Conservation (phyloP, 2,113 vertebrate species). For the Microcebus murinus region DNA sequence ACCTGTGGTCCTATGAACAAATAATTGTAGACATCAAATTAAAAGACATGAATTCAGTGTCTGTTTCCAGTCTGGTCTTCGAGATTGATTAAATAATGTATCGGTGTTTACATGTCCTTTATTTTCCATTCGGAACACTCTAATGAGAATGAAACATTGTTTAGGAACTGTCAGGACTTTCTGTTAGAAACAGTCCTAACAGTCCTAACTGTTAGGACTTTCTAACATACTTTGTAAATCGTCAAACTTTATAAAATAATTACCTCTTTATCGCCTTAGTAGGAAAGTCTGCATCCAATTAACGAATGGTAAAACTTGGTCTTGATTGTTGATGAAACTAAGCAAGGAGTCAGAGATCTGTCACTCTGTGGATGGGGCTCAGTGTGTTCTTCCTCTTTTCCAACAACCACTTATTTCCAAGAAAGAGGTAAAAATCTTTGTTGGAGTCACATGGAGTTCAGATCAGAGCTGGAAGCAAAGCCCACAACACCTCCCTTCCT, state of each 20-base stretch:
- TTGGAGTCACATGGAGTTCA: not conserved
- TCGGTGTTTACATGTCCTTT: not conserved
- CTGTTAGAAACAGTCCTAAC: too few relatives aligned
- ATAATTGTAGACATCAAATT: not conserved
- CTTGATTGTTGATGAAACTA: not conserved
- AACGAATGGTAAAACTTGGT: not conserved
- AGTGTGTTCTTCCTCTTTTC: not conserved
- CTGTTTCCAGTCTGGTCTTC: slow-evolving; percentile 50
- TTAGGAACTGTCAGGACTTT: not conserved
- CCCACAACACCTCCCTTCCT: not conserved
- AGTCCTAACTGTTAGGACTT: not conserved
- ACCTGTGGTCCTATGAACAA: slow-evolving; percentile 52
- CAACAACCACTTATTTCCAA: slow-evolving; percentile 7
- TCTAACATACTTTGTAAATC: not conserved
- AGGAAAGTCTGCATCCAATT: not conserved
- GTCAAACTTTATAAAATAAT: not conserved
- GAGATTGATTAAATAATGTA: not conserved
- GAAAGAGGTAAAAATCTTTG: not conserved
- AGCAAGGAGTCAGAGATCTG: not conserved
- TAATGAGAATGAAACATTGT: slow-evolving; percentile 2
- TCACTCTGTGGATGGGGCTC: not conserved
- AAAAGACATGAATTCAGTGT: slow-evolving; percentile 46
- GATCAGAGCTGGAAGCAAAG: not conserved
- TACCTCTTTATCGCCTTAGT: not conserved
- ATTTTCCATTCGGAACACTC: slow-evolving; percentile 15